phyloP scores from a whole-genome alignment of 2,113 vertebrate species.

The Pheucticus melanocephalus region DNA sequence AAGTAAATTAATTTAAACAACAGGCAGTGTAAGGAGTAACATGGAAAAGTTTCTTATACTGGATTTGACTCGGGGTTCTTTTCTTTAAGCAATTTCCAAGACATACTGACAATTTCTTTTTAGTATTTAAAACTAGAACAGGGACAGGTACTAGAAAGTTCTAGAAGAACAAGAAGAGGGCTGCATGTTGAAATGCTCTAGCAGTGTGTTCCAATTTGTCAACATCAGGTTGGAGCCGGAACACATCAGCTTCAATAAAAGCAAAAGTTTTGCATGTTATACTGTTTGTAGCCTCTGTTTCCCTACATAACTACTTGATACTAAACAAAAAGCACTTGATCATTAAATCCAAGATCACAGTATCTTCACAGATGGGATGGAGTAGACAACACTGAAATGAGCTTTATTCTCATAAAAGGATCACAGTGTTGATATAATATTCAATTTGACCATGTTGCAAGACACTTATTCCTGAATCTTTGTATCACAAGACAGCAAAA shows the following conservation, averaged over 20 bases:
- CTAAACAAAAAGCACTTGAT: not conserved
- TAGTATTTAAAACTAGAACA: not conserved
- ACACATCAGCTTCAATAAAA: not conserved
- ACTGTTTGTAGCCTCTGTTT: not conserved
- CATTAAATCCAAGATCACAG: not conserved
- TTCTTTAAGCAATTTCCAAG: not conserved
- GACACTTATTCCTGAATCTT: not conserved
- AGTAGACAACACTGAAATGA: not conserved
- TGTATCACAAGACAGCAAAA: not conserved
- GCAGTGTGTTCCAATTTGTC: not conserved
- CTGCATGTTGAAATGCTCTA: not conserved
- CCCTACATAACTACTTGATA: not conserved
- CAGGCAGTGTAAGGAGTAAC: not conserved
- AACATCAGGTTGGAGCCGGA: accelerated
- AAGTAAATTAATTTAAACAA: not conserved
- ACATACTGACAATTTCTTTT: not conserved
- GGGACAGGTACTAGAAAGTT: not conserved
- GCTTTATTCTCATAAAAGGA: not conserved
- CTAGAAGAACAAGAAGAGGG: not conserved
- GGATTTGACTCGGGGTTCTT: accelerated
- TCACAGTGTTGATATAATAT: not conserved
- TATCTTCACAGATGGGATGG: not conserved
- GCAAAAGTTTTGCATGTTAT: not conserved
- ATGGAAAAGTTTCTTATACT: not conserved
- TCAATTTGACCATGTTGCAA: not conserved